Percentiles rank a stretch among this genome's conserved stretches.
Conservation (phyloP, 2,113 vertebrate species). For the Australoheros scitulus region DNA sequence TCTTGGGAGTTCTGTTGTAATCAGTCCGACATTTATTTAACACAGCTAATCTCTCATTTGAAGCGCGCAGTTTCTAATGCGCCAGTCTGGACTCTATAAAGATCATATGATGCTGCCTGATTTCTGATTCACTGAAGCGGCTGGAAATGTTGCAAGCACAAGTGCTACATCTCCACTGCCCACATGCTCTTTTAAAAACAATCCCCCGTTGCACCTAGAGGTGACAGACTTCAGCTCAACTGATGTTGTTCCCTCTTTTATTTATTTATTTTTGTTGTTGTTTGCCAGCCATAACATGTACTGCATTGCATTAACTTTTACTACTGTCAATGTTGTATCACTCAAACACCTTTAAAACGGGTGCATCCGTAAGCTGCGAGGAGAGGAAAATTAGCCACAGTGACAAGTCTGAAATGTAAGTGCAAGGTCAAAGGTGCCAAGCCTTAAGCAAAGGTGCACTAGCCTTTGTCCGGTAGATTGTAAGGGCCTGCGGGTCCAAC, state of each 20-base stretch:
- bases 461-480: conserved; percentile 82
- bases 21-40: conserved; percentile 64
- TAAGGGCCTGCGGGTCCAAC: conserved; percentile 81
- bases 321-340: conserved; percentile 75
- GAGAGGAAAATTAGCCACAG: conserved; percentile 71
- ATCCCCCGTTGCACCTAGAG: conserved; percentile 69
- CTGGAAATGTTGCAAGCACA: conserved; percentile 61
- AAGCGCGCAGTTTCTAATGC: conserved; percentile 62
- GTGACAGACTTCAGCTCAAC: conserved; percentile 76
- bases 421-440: conserved; percentile 77
- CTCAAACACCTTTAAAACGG: conserved; percentile 66
- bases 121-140: conserved; percentile 63
- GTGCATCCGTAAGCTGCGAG: conserved; percentile 49
- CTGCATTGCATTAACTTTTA: conserved; percentile 78
- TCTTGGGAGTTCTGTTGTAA: conserved; percentile 50
- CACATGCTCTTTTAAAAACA: conserved; percentile 75
- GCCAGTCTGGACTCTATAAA: conserved; percentile 57
- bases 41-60: conserved; percentile 67
- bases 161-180: conserved; percentile 69
- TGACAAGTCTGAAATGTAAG: conserved; percentile 79
- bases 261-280: conserved; percentile 73
- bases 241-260: conserved; percentile 61
- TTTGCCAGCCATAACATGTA: conserved; percentile 75
- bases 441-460: conserved; percentile 82
- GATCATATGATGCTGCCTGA: conserved; percentile 59